These are phyloP conservation scores for Bufo gargarizans DNA, from an alignment of 2,113 vertebrate genomes.

Conservation along the genomic window DNA sequence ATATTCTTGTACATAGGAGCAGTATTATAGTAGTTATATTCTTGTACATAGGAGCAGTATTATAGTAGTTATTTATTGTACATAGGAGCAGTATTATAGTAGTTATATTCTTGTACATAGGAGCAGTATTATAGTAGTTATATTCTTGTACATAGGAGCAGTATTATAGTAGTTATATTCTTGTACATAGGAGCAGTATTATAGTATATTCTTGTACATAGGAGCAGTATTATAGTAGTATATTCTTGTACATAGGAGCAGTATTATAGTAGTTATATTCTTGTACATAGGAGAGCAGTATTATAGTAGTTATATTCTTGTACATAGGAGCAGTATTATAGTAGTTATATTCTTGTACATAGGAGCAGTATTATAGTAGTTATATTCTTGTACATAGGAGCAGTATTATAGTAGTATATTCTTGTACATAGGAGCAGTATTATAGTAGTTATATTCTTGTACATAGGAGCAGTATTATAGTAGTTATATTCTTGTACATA, in stretches of 20 bases:
- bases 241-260: too few species aligned
- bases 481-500: not conserved
- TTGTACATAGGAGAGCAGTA: too few species aligned
- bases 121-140: not conserved
- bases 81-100: not conserved
- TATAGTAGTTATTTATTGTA: too few species aligned
- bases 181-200: too few species aligned
- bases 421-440: not conserved
- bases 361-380: not conserved
- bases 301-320: not conserved
- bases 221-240: not conserved
- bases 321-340: not conserved
- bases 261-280: too few species aligned
- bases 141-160: not conserved
- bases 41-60: too few species aligned
- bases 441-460: not conserved
- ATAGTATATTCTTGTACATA: not conserved
- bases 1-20: too few species aligned
- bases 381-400: not conserved
- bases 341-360: not conserved
- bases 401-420: not conserved
- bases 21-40: too few species aligned
- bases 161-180: not conserved
- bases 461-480: not conserved
- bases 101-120: not conserved